Evolutionary conservation across 2,113 vertebrate genomes (phyloP), one percentile per base, ranked within the genome.

Genomic region (Odontophorus gujanensis): DNA sequence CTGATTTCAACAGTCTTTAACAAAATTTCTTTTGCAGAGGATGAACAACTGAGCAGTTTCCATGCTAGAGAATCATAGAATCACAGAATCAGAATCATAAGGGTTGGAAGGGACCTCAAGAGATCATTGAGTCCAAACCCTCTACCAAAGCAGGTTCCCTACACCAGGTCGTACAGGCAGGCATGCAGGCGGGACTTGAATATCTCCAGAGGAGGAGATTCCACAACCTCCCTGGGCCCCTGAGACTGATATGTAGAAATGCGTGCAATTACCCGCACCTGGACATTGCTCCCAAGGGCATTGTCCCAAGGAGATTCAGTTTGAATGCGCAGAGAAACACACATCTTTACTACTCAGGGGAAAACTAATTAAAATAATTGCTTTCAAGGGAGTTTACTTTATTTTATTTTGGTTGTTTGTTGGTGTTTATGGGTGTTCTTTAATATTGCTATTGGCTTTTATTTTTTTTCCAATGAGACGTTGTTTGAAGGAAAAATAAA

Each of bases 301-400:
- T 1, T 1, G 1, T 2, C 26, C 11, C 43, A 25, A 4, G 0
- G 1, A n/a, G n/a, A 30, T 38, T 48, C 32, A 38, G 19, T 22
- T 36, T 16, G 5, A 19, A 1, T n/a, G 53, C 66, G 18, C 6
- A 71, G 50, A n/a, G 25, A 75, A 75, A 76, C 11, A 26, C 50
- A 53, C 34, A 18, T 32, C 12, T 25, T 18, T 75, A 14, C 18
- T 48, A 18, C 38, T 87, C 30, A 65, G 4, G 18, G 8, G 7
- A 53, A 5, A 0, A 0, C 28, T 86, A 53, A 59, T 47, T 11
- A 79, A 78, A 78, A 47, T 28, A 53, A 28, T 2, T 11, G 2
- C 42, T 73, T n/a, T 73, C 8, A 9, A 16, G 51, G 51, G 26
- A 13, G 25, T 13, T 30, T 30, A 30, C 32, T 57, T 57, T 20